Percentiles rank a stretch among this genome's conserved stretches.
Evolutionary conservation across 2,797 vertebrate species (phyloP).

Genomic region (Zenarchopterus dispar): DNA sequence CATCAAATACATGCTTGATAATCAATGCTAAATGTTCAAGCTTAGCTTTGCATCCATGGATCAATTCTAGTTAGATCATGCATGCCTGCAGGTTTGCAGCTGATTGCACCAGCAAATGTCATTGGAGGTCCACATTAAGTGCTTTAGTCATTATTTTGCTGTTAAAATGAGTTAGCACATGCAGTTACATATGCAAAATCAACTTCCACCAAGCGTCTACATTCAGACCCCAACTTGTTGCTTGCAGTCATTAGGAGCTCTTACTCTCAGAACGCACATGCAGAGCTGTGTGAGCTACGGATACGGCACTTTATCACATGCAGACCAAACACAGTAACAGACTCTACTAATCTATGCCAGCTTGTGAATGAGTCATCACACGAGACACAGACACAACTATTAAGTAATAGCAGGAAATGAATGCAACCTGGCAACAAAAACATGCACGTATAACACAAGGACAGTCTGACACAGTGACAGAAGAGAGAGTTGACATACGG

Average conservation of each 20-base stretch:
- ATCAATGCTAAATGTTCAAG: constrained; percentile 26
- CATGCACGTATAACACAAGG: constrained; percentile 74
- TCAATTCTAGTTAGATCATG: constrained; percentile 28
- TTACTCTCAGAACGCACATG: constrained; percentile 42
- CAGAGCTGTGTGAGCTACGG: constrained; percentile 36
- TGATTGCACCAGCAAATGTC: constrained; percentile 37
- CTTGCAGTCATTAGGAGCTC: constrained; percentile 6
- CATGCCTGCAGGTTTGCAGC: constrained; percentile 44
- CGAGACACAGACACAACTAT: constrained; percentile 49
- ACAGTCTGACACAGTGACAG: constrained; percentile 82
- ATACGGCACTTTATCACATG: constrained; percentile 52
- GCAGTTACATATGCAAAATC: constrained; percentile 41
- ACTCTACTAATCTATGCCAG: constrained; percentile 46
- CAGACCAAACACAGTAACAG: constrained; percentile 53
- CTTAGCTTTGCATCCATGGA: constrained; percentile 26
- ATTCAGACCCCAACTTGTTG: constrained; percentile 17
- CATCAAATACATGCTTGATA: constrained; percentile 30
- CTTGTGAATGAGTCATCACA: constrained; percentile 54
- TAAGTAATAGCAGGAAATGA: constrained; percentile 56
- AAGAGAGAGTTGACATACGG: constrained; percentile 98
- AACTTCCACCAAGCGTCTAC: constrained; percentile 30
- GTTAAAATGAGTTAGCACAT: constrained; percentile 55
- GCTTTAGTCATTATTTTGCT: constrained; percentile 28
- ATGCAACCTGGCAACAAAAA: constrained; percentile 51
- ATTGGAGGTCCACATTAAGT: constrained; percentile 25